phyloP scores from a whole-genome alignment of 2,113 vertebrate genomes.

The Opisthocomus hoazin region DNA sequence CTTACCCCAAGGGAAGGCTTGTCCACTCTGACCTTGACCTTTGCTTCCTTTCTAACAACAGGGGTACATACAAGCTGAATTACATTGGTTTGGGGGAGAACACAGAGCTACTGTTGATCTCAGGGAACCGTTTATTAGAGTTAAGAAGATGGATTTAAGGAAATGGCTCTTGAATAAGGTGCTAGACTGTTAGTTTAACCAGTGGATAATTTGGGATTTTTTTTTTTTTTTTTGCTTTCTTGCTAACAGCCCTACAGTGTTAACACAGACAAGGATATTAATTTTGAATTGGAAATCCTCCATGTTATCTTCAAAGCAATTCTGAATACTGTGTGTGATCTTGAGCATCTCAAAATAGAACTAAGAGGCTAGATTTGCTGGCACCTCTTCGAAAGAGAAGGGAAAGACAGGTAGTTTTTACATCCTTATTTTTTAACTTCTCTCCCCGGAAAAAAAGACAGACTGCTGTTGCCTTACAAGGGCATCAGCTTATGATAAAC shows the following conservation, averaged over 20 bases:
- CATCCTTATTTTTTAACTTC: not conserved
- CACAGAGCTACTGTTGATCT: not conserved
- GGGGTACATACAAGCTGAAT: not conserved
- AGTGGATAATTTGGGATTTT: not conserved
- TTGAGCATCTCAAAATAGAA: not conserved
- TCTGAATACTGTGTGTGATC: not conserved
- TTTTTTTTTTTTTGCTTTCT: not conserved
- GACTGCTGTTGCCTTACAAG: not conserved
- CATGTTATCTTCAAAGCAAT: not conserved
- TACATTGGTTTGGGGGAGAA: not conserved
- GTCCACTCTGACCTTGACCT: not conserved
- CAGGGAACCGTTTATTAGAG: not conserved
- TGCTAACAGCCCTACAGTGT: not conserved
- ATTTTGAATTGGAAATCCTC: not conserved
- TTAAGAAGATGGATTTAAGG: not conserved
- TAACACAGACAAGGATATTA: not conserved
- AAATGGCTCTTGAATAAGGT: not conserved
- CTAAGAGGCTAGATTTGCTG: not conserved
- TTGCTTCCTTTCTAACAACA: not conserved
- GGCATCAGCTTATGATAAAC: not conserved
- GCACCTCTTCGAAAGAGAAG: not conserved
- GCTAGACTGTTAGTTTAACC: not conserved
- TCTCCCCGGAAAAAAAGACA: not conserved
- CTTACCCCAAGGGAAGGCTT: not conserved
- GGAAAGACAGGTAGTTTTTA: not conserved